Evolutionary conservation across 2,113 vertebrate genomes (phyloP).

Genomic region (Pelobates fuscus): DNA sequence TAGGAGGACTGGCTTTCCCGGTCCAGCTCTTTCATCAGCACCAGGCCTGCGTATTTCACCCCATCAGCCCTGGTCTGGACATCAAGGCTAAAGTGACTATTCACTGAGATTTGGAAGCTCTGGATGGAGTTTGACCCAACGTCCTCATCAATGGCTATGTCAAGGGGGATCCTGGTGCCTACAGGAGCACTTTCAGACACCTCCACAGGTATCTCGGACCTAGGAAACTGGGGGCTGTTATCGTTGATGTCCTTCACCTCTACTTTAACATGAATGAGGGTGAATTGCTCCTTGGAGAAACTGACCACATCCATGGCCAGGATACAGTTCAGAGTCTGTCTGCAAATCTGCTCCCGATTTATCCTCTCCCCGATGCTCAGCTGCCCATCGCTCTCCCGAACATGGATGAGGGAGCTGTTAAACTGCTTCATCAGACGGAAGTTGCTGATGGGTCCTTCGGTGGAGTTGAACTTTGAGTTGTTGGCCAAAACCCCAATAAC

Average conservation of each 20-base stretch:
- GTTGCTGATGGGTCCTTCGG: slow-evolving; percentile 56
- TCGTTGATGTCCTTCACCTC: slow-evolving; percentile 76
- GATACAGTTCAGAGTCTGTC: slow-evolving; percentile 79
- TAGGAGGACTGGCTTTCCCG: slow-evolving; percentile 83
- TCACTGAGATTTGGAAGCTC: slow-evolving; percentile 87
- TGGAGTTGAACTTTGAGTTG: slow-evolving; percentile 64
- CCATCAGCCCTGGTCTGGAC: slow-evolving; percentile 87
- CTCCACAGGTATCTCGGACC: slow-evolving; percentile 72
- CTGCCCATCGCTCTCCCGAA: slow-evolving; percentile 88
- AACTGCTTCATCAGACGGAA: slow-evolving; percentile 68
- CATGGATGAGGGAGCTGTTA: slow-evolving; percentile 85
- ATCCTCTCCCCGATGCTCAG: slow-evolving; percentile 85
- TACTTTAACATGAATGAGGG: slow-evolving; percentile 90
- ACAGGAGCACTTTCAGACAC: slow-evolving; percentile 85
- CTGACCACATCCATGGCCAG: slow-evolving; percentile 92
- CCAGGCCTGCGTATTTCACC: slow-evolving; percentile 88
- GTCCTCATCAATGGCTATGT: slow-evolving; percentile 86
- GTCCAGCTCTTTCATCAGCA: slow-evolving; percentile 89
- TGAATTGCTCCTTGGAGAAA: slow-evolving; percentile 88
- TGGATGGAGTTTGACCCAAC: slow-evolving; percentile 89
- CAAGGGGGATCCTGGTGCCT: slow-evolving; percentile 84
- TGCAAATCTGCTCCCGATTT: slow-evolving; percentile 88
- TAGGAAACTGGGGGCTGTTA: slow-evolving; percentile 60
- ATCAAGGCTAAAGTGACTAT: slow-evolving; percentile 89
- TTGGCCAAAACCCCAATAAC: slow-evolving; percentile 64